A percentile compares a stretch with the other conserved stretches of the same genome.
Evolutionary conservation across 2,888 invertebrate species (phyloP).

Genomic region (Tipula confusa): DNA sequence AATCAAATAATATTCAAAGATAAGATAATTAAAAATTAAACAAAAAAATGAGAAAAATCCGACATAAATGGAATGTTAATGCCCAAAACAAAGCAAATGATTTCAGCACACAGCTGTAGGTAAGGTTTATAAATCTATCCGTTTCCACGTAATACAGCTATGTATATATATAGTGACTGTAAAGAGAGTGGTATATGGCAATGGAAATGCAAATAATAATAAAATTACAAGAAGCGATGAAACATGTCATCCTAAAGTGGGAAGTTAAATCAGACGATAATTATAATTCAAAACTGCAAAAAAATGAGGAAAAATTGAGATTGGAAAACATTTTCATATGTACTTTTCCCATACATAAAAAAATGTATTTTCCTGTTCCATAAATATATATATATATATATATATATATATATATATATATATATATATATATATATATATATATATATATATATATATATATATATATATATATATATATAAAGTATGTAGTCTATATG

Average conservation of each 20-base stretch:
- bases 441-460: not conserved
- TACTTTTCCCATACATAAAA: not conserved
- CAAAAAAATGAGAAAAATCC: not conserved
- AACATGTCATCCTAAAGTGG: slow-evolving; percentile 25
- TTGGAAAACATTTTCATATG: slow-evolving; percentile 8
- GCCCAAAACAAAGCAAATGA: not conserved
- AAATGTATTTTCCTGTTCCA: not conserved
- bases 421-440: not conserved
- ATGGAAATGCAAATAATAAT: slow-evolving; percentile 8
- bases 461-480: not conserved
- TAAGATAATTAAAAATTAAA: slow-evolving; percentile 3
- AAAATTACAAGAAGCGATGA: slow-evolving; percentile 25
- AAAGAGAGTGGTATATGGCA: not conserved
- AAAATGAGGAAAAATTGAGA: slow-evolving; percentile 12
- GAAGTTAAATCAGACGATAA: slow-evolving; percentile 25
- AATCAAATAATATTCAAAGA: not conserved
- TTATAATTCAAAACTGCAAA: slow-evolving; percentile 1
- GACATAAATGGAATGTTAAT: not conserved
- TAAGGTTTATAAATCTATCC: not conserved
- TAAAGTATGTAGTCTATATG: not conserved
- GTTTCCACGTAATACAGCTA: too few species aligned
- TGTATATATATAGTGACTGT: not conserved
- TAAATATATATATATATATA: not conserved
- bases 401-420: not conserved
- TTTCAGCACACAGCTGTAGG: not conserved